Base-by-base conservation (phyloP, 1,140 invertebrate genomes). In the Colletes latitarsis region DNA sequence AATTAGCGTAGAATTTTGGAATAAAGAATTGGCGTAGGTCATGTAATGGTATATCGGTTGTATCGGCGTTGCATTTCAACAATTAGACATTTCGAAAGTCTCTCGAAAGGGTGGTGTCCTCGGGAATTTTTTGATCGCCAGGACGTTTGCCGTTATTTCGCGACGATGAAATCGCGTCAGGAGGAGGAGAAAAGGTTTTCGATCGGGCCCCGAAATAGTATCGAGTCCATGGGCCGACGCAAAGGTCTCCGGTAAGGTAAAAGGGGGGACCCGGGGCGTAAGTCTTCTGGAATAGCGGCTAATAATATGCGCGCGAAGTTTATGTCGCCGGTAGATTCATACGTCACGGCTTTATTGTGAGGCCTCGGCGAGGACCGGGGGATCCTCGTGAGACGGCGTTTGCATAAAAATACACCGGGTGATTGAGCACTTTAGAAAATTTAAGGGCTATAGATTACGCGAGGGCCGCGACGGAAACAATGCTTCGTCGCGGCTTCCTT, bases 371-470 rank as follows among this genome's bases (percentile, higher is more conserved):
- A 79, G 60, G 53, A n/a, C 52, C 21, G 57, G 70, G 83, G 84
- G 75, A 84, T 71, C 77, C 83, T 52, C 60, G 82, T 64, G 83
- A 86, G 78, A 85, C 86, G 86, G 78, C 82, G 71, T 92, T 92
- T 91, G 91, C 91, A 92, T 92, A 89, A 92, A 92, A 92, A 92
- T 92, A 91, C 85, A 57, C 52, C 55, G 83, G 88, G 90, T 91
- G 91, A 92, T 92, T 89, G 91, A 89, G 82, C 89, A 92, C 91
- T 90, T 91, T 92, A 91, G 91, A 92, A 92, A 92, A 91, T 92
- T 90, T 91, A 91, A 89, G 74, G 83, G 83, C 90, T 90, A 91
- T 91, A 91, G 90, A 92, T 91, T 91, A 88, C 87, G 64, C 43
- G 43, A 67, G 39, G 39, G 19, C 57, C 60, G 83, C 81, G 81